Percentiles rank a stretch among this genome's conserved stretches.
Evolutionary conservation across 2,888 invertebrate species (phyloP).

Genomic region (Punctoribates punctum): DNA sequence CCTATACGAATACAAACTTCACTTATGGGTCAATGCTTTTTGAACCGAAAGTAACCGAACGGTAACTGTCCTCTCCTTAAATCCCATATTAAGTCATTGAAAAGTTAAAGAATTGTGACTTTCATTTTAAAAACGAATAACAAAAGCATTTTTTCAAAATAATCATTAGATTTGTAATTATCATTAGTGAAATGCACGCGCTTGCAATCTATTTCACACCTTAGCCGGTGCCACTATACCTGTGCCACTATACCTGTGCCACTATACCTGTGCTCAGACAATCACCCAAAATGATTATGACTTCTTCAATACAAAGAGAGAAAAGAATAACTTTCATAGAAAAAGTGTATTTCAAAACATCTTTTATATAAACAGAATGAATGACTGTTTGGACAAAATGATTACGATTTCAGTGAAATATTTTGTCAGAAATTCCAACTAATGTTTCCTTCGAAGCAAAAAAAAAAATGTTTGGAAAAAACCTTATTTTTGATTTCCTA

Average conservation of each 20-base stretch:
- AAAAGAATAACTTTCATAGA: not conserved
- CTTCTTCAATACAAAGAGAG: not conserved
- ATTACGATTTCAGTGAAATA: too few relatives aligned
- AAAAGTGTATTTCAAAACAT: not conserved
- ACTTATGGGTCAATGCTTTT: constrained; percentile 19
- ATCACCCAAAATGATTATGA: not conserved
- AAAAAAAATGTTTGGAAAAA: not conserved
- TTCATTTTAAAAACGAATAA: too few relatives aligned
- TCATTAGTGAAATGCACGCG: not conserved
- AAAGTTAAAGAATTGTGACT: too few relatives aligned
- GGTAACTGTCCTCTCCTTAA: constrained; percentile 1
- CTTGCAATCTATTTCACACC: not conserved
- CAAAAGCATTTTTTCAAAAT: too few relatives aligned
- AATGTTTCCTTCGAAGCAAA: not conserved
- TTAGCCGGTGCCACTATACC: not conserved
- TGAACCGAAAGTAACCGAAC: constrained; percentile 2
- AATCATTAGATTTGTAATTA: not conserved
- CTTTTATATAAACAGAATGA: too few relatives aligned
- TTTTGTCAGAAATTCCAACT: not conserved
- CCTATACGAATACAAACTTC: not conserved
- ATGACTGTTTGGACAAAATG: too few relatives aligned
- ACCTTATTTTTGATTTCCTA: not conserved
- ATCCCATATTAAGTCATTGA: not conserved
- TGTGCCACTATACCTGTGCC: not conserved
- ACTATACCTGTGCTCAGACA: not conserved